Evolutionary conservation across 2,797 vertebrate species (phyloP).

Genomic region (Darevskia mixta): DNA sequence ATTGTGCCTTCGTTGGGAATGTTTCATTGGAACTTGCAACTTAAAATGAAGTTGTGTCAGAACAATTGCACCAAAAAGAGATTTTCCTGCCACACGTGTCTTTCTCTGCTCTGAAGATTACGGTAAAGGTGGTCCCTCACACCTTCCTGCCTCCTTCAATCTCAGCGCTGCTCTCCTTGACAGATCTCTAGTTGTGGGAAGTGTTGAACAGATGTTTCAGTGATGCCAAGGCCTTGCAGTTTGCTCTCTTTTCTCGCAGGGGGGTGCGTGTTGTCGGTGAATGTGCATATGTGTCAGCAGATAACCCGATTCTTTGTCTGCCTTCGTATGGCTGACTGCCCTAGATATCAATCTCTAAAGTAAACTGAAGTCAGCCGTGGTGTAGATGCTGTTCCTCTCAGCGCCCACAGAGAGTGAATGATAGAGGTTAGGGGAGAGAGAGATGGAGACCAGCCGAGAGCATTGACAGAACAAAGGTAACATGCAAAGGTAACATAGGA

Average conservation of each 20-base stretch:
- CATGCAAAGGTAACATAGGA: constrained; percentile 24
- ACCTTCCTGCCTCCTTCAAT: neutral
- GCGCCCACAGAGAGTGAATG: accelerated
- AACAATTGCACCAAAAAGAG: neutral
- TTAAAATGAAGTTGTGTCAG: neutral
- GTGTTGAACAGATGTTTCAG: neutral
- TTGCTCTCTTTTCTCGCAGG: accelerated
- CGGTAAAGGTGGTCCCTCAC: neutral
- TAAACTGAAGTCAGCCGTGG: neutral
- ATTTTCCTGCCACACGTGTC: neutral
- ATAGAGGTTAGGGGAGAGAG: constrained; percentile 5
- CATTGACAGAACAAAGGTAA: constrained; percentile 25
- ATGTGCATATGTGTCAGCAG: accelerated
- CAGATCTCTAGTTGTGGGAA: neutral
- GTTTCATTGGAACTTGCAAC: neutral
- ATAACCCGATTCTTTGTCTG: neutral
- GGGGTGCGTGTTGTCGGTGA: accelerated
- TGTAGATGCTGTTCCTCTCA: neutral
- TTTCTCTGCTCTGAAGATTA: neutral
- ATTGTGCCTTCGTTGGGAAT: neutral
- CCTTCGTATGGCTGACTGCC: neutral
- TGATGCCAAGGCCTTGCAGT: accelerated
- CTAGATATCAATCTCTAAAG: constrained; percentile 1
- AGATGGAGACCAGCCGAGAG: neutral
- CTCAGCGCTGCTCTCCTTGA: accelerated